Evolutionary conservation across 2,113 vertebrate species (phyloP), one percentile per base, ranked within the genome.

Genomic region (Marmota flaviventris): DNA sequence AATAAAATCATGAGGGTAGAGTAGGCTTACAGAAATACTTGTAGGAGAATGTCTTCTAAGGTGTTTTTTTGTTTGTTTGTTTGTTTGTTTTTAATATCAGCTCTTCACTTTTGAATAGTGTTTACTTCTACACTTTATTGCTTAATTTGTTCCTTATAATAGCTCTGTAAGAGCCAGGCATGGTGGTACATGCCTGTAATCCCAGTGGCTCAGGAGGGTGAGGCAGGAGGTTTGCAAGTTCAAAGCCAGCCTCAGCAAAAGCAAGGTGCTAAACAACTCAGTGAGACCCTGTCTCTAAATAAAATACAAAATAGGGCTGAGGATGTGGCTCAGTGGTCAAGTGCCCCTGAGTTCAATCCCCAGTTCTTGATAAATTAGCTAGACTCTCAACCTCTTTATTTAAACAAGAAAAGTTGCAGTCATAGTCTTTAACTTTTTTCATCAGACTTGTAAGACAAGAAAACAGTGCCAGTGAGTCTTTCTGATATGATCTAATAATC

Each of bases 401-500:
- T 88, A 92, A 95, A 90, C 1, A 85, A 77, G 16, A 92, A 58
- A 77, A 51, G 3, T 51, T 92, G 4, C 16, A 63, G 10, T 76
- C 20, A 58, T 69, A 56, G 20, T 10, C 11, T 77, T 91, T 77
- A 96, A 53, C 29, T 86, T 77, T 82, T 95, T 11, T 34, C 0
- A 53, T 72, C 18, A 39, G 76, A 24, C 1, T 25, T 78, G 6
- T 89, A 25, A 96, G 39, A 89, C 14, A 92, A 78, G n/a, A 67
- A 51, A 82, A 94, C 89, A 86, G 53, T 92, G 29, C 48, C 56
- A 76, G 24, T 16, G 4, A 63, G 56, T 89, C 37, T 95, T 86
- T 83, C 32, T 72, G 58, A 53, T 69, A 45, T 39, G 32, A 81
- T 12, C 18, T 96, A 69, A 4, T 70, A 91, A 85, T 83, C 67